Conservation (phyloP, 1,140 invertebrate species). For the Amyelois transitella region DNA sequence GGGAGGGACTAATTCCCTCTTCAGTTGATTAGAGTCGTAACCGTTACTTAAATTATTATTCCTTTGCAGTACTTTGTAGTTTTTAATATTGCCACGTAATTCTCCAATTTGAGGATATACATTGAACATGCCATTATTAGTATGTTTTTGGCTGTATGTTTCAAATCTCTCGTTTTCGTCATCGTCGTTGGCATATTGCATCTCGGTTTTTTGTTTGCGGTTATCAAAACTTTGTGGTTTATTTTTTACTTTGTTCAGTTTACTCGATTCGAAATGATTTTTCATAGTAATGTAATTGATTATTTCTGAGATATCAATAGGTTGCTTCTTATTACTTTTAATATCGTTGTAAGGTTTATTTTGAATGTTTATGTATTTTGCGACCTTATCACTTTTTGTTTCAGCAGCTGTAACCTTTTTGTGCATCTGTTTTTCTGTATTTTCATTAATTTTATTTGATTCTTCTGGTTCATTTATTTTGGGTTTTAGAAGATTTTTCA, state of each 20-base stretch:
- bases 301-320: constrained; percentile 43
- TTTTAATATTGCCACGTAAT: constrained; percentile 53
- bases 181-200: constrained; percentile 15
- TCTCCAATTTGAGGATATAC: constrained; percentile 32
- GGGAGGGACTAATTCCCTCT: constrained; percentile 27
- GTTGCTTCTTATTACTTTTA: constrained; percentile 36
- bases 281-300: constrained; percentile 49
- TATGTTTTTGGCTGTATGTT: constrained; percentile 10
- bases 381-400: constrained; percentile 28
- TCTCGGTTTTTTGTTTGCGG: constrained; percentile 22
- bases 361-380: constrained; percentile 35
- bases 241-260: constrained; percentile 36
- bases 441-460: constrained; percentile 11
- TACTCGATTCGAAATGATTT: constrained; percentile 57
- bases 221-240: constrained; percentile 14
- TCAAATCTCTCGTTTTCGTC: constrained; percentile 12
- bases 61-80: constrained; percentile 61
- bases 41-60: constrained; percentile 30
- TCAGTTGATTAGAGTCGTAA: constrained; percentile 26
- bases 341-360: constrained; percentile 35
- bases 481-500: constrained; percentile 3
- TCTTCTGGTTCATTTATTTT: constrained; percentile 18
- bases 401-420: constrained; percentile 13
- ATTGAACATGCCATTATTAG: constrained; percentile 20
- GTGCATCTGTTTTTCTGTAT: constrained; percentile 10